Percentiles rank a stretch among this genome's conserved stretches.
These are phyloP conservation scores for Seladonia tumulorum DNA, from an alignment of 2,888 invertebrate species.

Conservation along the genomic window DNA sequence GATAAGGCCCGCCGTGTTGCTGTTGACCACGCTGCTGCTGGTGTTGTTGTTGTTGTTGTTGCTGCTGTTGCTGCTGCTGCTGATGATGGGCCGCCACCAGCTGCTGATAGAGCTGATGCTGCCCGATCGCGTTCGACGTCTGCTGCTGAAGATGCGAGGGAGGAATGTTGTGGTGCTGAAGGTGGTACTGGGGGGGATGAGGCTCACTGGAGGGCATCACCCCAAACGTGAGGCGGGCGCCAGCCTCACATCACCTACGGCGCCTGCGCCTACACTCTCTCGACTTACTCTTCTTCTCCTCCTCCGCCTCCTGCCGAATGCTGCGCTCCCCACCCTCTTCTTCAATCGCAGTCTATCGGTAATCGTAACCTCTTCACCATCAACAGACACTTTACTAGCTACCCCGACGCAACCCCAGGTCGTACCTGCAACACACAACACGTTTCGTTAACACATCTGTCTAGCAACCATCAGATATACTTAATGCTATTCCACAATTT, in stretches of 20 bases:
- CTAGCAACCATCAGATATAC: too few species aligned
- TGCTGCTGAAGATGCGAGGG: conserved; percentile 81
- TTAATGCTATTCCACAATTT: background rate
- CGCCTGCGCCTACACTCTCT: conserved; percentile 77
- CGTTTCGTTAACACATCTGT: background rate
- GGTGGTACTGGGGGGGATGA: conserved; percentile 83
- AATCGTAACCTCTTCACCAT: conserved; percentile 72
- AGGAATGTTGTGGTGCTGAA: conserved; percentile 82
- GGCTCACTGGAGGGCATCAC: conserved; percentile 84
- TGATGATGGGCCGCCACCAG: conserved; percentile 82
- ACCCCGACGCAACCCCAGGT: conserved; percentile 83
- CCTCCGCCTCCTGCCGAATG: conserved; percentile 64
- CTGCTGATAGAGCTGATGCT: conserved; percentile 82
- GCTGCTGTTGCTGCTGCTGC: conserved; percentile 76
- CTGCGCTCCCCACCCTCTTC: conserved; percentile 65
- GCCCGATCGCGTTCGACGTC: conserved; percentile 80
- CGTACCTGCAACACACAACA: conserved; percentile 77
- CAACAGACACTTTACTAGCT: conserved; percentile 78
- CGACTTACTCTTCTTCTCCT: conserved; percentile 69
- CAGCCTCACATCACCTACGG: conserved; percentile 84
- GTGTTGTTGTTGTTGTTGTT: conserved; percentile 76
- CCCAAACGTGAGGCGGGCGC: conserved; percentile 83
- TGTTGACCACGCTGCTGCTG: conserved; percentile 76
- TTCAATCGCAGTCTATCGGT: conserved; percentile 57
- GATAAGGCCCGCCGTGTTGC: conserved; percentile 80